phyloP scores from a whole-genome alignment of 2,888 invertebrate species.

The Baronia brevicornis region DNA sequence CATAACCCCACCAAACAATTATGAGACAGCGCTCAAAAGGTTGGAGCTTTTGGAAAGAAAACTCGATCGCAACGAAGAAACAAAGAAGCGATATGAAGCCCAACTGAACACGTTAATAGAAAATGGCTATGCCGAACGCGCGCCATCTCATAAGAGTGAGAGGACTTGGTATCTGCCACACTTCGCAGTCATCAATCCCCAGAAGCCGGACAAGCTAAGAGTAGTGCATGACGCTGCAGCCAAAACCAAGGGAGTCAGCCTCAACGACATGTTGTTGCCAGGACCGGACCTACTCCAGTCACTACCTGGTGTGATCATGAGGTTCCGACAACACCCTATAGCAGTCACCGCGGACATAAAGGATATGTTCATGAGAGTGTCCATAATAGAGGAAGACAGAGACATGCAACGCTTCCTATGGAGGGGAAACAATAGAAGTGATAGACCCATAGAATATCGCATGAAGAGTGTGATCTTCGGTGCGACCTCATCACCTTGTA shows the following conservation, averaged over 20 bases:
- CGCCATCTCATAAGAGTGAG: background rate
- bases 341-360: too few species aligned
- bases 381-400: background rate
- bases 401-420: constrained; percentile 6
- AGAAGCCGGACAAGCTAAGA: constrained; percentile 18
- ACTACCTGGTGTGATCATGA: too few species aligned
- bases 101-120: background rate
- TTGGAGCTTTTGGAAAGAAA: constrained; percentile 2
- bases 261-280: constrained; percentile 11
- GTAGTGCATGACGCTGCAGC: constrained; percentile 19
- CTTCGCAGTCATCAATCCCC: constrained; percentile 16
- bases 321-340: too few species aligned
- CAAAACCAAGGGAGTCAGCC: constrained; percentile 9
- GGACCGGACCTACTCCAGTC: constrained; percentile 14
- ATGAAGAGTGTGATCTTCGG: constrained; percentile 20
- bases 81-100: constrained; percentile 3
- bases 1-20: constrained; percentile 5
- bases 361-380: constrained; percentile 2
- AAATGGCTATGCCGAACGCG: constrained; percentile 11
- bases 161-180: constrained; percentile 18
- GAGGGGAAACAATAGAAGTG: constrained; percentile 6
- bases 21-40: constrained; percentile 1
- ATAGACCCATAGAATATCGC: constrained; percentile 15
- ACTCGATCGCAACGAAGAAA: constrained; percentile 5
- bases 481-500: constrained; percentile 17